Percentiles rank a stretch among this genome's conserved stretches.
phyloP scores from a whole-genome alignment of 2,888 invertebrate species.

The Pterostichus niger region DNA sequence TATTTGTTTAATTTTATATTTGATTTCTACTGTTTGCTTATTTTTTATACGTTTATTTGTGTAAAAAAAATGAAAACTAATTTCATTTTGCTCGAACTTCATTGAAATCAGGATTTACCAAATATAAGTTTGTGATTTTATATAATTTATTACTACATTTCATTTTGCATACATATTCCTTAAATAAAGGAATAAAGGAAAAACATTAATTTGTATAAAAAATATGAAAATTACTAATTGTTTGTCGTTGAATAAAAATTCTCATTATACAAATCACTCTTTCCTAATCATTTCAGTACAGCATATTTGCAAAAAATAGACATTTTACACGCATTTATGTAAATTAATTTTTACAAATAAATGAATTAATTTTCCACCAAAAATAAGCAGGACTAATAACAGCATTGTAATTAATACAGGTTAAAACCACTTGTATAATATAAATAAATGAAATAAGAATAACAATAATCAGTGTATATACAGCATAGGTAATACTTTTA shows the following conservation, averaged over 20 bases:
- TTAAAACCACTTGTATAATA: neutral
- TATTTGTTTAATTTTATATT: too few species aligned
- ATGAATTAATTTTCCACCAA: too few species aligned
- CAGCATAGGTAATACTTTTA: neutral
- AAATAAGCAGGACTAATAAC: too few species aligned
- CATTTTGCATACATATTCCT: slow-evolving; percentile 7
- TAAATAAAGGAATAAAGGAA: neutral
- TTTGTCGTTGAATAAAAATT: neutral
- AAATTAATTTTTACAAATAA: neutral
- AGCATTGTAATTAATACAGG: too few species aligned
- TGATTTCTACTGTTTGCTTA: neutral
- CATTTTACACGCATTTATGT: neutral
- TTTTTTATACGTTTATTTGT: neutral
- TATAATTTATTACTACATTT: slow-evolving; percentile 16
- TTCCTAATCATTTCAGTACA: neutral
- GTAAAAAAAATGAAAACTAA: neutral
- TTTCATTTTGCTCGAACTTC: neutral
- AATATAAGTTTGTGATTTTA: slow-evolving; percentile 25
- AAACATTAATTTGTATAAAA: slow-evolving; percentile 7
- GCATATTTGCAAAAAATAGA: too few species aligned
- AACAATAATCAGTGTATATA: neutral
- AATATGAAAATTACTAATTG: slow-evolving; percentile 15
- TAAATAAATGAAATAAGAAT: neutral
- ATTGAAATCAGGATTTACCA: slow-evolving; percentile 5
- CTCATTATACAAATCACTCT: neutral